Percentiles rank a stretch among this genome's conserved stretches.
Evolutionary conservation across 1,140 invertebrate species (phyloP).

Genomic region (Ladona fulva): DNA sequence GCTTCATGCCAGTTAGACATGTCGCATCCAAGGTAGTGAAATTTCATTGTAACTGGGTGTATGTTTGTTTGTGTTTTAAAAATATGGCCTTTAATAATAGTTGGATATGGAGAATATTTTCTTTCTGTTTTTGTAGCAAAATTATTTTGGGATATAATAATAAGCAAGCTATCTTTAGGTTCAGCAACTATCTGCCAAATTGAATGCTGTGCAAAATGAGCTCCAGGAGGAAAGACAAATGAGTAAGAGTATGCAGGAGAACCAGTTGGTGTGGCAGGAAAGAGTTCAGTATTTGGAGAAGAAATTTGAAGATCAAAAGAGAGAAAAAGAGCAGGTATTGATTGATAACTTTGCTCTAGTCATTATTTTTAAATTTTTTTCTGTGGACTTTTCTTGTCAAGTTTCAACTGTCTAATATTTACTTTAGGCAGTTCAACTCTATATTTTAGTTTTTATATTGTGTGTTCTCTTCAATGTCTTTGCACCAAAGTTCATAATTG

Average conservation of each 20-base stretch:
- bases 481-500: too few relatives aligned
- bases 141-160: too few relatives aligned
- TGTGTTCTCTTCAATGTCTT: too few relatives aligned
- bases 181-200: conserved; percentile 29
- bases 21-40: too few relatives aligned
- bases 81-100: too few relatives aligned
- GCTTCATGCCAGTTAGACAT: too few relatives aligned
- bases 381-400: too few relatives aligned
- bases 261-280: conserved; percentile 68
- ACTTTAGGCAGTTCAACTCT: too few relatives aligned
- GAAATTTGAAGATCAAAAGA: conserved; percentile 45
- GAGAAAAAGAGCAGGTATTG: conserved; percentile 45
- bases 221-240: conserved; percentile 70
- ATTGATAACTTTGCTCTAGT: neutral
- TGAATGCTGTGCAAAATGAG: conserved; percentile 49
- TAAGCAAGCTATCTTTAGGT: conserved; percentile 19
- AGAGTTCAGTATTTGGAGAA: conserved; percentile 55
- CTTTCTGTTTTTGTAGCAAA: conserved; percentile 13
- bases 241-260: conserved; percentile 61
- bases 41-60: too few relatives aligned
- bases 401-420: too few relatives aligned
- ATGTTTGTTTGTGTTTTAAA: too few relatives aligned
- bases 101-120: neutral
- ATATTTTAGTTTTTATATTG: too few relatives aligned
- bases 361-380: neutral